Percentiles rank a stretch among this genome's conserved stretches.
phyloP scores from a whole-genome alignment of 2,888 invertebrate genomes.

The Tiliacea citrago region DNA sequence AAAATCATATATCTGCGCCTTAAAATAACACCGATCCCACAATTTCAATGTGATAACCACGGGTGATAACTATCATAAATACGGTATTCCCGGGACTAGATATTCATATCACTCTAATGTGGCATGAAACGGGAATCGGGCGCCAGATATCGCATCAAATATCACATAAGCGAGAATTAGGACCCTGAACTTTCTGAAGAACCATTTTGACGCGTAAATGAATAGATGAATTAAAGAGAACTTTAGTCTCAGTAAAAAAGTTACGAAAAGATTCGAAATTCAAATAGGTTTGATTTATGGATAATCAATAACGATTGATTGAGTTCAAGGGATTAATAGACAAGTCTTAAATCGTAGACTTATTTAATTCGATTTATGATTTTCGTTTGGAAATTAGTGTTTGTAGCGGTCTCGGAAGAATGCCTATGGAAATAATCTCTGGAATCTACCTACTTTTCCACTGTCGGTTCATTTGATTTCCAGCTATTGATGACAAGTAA shows the following conservation, averaged over 20 bases:
- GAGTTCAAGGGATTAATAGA: slow-evolving; percentile 10
- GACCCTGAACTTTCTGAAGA: neutral
- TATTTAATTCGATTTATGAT: slow-evolving; percentile 9
- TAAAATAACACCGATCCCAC: neutral
- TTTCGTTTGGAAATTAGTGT: neutral
- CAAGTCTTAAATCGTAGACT: neutral
- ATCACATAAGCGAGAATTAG: neutral
- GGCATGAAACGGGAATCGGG: neutral
- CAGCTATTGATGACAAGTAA: neutral
- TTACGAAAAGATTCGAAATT: neutral
- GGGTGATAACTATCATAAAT: neutral
- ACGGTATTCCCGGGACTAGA: neutral
- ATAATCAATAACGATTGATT: slow-evolving; percentile 13
- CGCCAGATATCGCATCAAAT: neutral
- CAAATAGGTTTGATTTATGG: slow-evolving; percentile 17
- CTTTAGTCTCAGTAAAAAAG: slow-evolving; percentile 1
- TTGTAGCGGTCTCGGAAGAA: neutral
- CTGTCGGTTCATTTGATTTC: neutral
- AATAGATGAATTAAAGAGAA: neutral
- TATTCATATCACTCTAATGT: neutral
- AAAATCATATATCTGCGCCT: too few species aligned
- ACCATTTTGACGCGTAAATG: neutral
- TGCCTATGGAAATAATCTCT: neutral
- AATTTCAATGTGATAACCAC: neutral
- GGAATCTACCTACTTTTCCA: too few species aligned